Evolutionary conservation across 2,888 invertebrate species (phyloP).

Genomic region (Andrena minutula): DNA sequence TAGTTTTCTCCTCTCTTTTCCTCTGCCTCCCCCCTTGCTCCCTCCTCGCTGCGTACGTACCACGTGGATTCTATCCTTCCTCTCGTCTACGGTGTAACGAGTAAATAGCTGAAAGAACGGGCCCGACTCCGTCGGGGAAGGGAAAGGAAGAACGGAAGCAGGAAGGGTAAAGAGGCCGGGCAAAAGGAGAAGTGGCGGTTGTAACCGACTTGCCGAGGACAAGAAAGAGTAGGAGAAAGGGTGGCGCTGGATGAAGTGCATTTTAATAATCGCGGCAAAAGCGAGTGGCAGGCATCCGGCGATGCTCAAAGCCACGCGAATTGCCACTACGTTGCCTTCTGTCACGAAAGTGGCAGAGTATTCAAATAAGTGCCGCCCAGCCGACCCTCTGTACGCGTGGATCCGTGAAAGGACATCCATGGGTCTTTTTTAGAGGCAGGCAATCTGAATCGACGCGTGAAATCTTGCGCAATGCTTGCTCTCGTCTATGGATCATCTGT

Average conservation of each 20-base stretch:
- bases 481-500: neutral
- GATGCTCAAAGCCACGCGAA: slow-evolving; percentile 67
- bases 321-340: slow-evolving; percentile 70
- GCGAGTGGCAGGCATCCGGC: slow-evolving; percentile 60
- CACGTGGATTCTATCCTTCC: slow-evolving; percentile 22
- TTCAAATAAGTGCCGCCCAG: slow-evolving; percentile 66
- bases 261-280: slow-evolving; percentile 76
- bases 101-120: slow-evolving; percentile 74
- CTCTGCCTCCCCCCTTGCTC: neutral
- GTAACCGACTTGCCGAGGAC: slow-evolving; percentile 16
- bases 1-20: slow-evolving; percentile 28
- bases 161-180: slow-evolving; percentile 41
- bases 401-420: slow-evolving; percentile 28
- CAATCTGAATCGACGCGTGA: slow-evolving; percentile 13
- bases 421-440: slow-evolving; percentile 20
- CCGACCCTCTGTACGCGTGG: slow-evolving; percentile 28
- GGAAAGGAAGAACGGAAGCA: slow-evolving; percentile 32
- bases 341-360: slow-evolving; percentile 66
- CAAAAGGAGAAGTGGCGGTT: slow-evolving; percentile 51
- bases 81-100: slow-evolving; percentile 62
- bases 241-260: slow-evolving; percentile 53
- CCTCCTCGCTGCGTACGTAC: slow-evolving; percentile 4
- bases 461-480: neutral
- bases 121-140: slow-evolving; percentile 21
- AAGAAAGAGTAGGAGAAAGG: slow-evolving; percentile 13